Conservation (phyloP, 2,113 vertebrate species). For the Pterocles burchelli region DNA sequence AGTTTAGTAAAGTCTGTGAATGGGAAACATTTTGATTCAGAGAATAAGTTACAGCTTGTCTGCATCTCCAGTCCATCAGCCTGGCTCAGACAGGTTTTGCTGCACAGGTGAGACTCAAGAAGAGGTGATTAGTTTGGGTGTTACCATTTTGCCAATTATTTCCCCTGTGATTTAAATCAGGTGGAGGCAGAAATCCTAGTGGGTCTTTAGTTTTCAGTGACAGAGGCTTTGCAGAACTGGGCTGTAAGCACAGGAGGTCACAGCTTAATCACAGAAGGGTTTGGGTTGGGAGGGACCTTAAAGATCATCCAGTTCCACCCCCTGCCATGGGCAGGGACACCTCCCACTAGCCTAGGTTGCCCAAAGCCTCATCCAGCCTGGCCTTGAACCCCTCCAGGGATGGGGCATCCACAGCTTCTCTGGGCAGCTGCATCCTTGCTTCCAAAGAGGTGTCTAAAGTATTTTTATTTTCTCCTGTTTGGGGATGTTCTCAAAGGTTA, state of each 20-base stretch:
- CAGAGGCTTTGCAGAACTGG: not conserved
- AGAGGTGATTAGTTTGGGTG: not conserved
- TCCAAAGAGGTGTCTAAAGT: not conserved
- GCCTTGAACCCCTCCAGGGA: no score
- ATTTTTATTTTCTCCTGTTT: not conserved
- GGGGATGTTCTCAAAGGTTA: not conserved
- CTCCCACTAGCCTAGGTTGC: no score
- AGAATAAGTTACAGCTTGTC: not conserved
- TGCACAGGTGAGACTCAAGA: not conserved
- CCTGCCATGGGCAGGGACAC: no score
- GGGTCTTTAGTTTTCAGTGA: not conserved
- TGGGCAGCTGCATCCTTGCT: rapidly evolving
- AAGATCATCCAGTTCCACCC: no score
- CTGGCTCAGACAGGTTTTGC: not conserved
- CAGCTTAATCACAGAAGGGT: no score
- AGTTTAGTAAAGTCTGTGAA: not conserved
- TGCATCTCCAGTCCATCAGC: not conserved
- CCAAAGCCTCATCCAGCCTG: no score
- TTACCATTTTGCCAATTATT: not conserved
- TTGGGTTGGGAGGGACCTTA: no score
- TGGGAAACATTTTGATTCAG: not conserved
- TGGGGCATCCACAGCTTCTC: no score
- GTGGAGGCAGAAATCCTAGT: not conserved
- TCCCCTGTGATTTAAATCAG: not conserved
- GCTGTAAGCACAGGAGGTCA: not conserved